Percentiles rank a stretch among this genome's conserved stretches.
Evolutionary conservation across 2,797 vertebrate genomes (phyloP).

Genomic region (Calcarius lapponicus): DNA sequence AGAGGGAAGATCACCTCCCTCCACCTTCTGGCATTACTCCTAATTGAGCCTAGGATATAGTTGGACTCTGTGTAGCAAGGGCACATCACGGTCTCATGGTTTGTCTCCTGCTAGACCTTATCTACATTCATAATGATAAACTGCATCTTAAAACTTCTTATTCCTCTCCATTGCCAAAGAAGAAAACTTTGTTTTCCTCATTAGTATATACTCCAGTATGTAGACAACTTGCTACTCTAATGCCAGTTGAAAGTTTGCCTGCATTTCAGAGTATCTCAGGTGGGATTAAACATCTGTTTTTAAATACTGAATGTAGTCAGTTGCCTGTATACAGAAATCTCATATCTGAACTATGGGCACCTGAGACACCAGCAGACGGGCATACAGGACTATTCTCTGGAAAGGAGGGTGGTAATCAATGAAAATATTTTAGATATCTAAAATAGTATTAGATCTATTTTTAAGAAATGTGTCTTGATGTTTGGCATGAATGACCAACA

Average conservation of each 20-base stretch:
- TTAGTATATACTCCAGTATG: neutral
- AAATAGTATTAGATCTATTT: neutral
- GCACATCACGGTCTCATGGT: neutral
- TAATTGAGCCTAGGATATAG: neutral
- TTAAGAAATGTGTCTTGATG: neutral
- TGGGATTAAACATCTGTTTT: neutral
- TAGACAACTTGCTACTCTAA: neutral
- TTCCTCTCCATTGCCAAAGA: neutral
- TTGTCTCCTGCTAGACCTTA: neutral
- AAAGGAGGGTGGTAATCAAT: neutral
- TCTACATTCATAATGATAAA: neutral
- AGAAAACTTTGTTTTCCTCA: neutral
- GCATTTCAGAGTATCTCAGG: neutral
- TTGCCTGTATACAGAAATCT: neutral
- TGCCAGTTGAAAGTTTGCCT: neutral
- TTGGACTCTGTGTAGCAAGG: neutral
- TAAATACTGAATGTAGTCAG: neutral
- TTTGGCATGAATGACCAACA: neutral
- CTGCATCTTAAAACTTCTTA: neutral
- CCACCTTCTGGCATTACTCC: neutral
- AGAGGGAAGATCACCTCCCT: neutral
- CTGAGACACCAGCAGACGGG: neutral
- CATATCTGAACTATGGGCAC: neutral
- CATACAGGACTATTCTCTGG: neutral
- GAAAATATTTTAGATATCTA: neutral